These are phyloP conservation scores for Gastracanthus pulcherrimus DNA, from an alignment of 2,888 invertebrate genomes.

Conservation along the genomic window DNA sequence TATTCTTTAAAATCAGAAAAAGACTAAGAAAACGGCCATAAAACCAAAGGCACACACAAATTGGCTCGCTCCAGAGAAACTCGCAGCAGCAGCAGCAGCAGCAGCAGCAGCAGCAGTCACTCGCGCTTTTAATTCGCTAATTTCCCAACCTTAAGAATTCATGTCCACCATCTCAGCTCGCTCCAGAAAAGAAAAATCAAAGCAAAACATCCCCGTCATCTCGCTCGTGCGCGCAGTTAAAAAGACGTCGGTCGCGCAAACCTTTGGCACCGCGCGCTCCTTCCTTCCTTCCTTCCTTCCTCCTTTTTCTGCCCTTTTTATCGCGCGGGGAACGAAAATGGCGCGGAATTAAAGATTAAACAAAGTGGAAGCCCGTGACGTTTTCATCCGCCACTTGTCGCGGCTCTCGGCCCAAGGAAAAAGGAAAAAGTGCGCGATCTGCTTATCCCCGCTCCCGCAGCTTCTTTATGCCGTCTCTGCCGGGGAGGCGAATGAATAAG, in stretches of 20 bases:
- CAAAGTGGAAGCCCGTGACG: conserved; percentile 70
- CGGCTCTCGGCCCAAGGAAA: not conserved
- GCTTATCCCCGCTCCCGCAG: conserved; percentile 37
- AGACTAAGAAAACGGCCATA: not conserved
- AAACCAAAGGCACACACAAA: conserved; percentile 18
- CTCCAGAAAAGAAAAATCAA: conserved; percentile 74
- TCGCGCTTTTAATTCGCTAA: conserved; percentile 75
- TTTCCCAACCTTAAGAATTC: conserved; percentile 76
- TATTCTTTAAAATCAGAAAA: not conserved
- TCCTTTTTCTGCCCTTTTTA: conserved; percentile 69
- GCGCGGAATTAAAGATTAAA: conserved; percentile 76
- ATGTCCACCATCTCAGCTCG: conserved; percentile 69
- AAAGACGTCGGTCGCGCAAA: conserved; percentile 50
- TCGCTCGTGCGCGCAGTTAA: conserved; percentile 39
- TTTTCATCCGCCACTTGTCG: conserved; percentile 60
- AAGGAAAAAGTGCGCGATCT: conserved; percentile 6
- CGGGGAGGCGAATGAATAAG: conserved; percentile 41
- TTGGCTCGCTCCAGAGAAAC: conserved; percentile 7
- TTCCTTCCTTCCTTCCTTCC: conserved; percentile 58
- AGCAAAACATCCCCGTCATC: conserved; percentile 69
- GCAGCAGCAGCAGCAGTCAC: conserved; percentile 59
- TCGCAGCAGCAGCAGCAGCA: not conserved
- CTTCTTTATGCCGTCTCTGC: not conserved
- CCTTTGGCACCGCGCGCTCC: conserved; percentile 43
- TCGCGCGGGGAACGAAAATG: conserved; percentile 70